These are phyloP conservation scores for Wasmannia auropunctata DNA, from an alignment of 1,140 invertebrate species.

Conservation along the genomic window DNA sequence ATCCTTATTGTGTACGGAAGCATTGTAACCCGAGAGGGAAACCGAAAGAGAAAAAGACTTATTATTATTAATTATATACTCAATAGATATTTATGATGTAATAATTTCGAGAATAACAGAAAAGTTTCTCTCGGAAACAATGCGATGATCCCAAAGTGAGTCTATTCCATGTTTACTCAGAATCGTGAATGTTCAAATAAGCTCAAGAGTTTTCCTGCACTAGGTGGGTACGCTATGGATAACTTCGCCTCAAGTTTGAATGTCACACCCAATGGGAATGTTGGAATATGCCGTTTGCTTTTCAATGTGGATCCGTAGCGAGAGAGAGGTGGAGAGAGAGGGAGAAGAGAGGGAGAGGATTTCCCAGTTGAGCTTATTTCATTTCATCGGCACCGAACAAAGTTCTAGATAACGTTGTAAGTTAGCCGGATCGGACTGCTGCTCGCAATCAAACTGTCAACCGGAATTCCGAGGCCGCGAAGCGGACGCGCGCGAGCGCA, in stretches of 20 bases:
- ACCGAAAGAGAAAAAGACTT: no score
- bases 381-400: slow-evolving; percentile 52
- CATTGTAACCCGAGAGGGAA: no score
- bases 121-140: slow-evolving; percentile 11
- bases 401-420: slow-evolving; percentile 57
- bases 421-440: slow-evolving; percentile 47
- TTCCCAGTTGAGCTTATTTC: slow-evolving; percentile 52
- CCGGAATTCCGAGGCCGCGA: slow-evolving; percentile 59
- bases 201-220: slow-evolving; percentile 34
- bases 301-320: not conserved
- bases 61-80: no score
- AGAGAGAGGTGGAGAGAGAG: not conserved
- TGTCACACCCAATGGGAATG: slow-evolving; percentile 35
- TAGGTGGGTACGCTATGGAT: not conserved
- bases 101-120: not conserved
- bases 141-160: not conserved
- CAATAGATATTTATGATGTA: not conserved
- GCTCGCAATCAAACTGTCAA: slow-evolving; percentile 67
- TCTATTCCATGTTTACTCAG: not conserved
- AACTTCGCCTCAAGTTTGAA: slow-evolving; percentile 50
- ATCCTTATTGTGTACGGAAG: no score
- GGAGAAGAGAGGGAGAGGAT: not conserved
- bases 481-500: no score
- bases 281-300: slow-evolving; percentile 56
- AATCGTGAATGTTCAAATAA: slow-evolving; percentile 37